These are phyloP conservation scores for Chironex yamaguchii DNA, from an alignment of 30 jellyfish, hydroid and myxozoan species.

Conservation along the genomic window DNA sequence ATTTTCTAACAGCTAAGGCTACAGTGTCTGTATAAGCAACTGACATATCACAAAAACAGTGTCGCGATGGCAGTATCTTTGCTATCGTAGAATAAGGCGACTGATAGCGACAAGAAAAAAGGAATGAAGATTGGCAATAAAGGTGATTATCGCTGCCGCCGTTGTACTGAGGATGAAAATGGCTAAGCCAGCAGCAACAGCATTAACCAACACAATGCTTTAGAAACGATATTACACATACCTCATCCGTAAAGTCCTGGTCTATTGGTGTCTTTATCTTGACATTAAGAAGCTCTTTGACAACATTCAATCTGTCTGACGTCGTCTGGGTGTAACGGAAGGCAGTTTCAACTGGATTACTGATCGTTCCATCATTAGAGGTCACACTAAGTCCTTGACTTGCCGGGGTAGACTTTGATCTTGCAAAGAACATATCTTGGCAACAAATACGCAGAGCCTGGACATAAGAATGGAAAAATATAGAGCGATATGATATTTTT, in stretches of 20 bases:
- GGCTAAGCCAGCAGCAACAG: no score
- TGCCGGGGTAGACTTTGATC: constrained; percentile 83
- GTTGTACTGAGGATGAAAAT: no score
- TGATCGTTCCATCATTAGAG: not conserved
- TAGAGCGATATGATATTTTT: not conserved
- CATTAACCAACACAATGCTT: no score
- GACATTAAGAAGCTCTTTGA: constrained; percentile 80
- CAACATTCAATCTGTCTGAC: constrained; percentile 77
- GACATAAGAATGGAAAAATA: not conserved
- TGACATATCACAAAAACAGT: no score
- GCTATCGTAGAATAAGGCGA: no score
- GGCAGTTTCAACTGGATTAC: constrained; percentile 80
- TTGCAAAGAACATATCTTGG: constrained; percentile 97
- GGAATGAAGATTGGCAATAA: no score
- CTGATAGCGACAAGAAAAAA: no score
- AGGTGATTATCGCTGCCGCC: no score
- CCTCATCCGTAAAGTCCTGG: constrained; percentile 90
- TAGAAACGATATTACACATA: no score
- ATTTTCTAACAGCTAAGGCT: no score
- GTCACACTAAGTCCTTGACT: constrained; percentile 44
- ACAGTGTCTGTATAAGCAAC: no score
- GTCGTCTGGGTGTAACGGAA: constrained; percentile 75
- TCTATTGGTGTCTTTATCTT: constrained; percentile 83
- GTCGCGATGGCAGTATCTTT: no score
- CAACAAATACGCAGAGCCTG: constrained; percentile 97